A percentile compares a stretch with the other conserved stretches of the same genome.
Conservation (phyloP, 2,113 vertebrate species). For the Callipepla californica region DNA sequence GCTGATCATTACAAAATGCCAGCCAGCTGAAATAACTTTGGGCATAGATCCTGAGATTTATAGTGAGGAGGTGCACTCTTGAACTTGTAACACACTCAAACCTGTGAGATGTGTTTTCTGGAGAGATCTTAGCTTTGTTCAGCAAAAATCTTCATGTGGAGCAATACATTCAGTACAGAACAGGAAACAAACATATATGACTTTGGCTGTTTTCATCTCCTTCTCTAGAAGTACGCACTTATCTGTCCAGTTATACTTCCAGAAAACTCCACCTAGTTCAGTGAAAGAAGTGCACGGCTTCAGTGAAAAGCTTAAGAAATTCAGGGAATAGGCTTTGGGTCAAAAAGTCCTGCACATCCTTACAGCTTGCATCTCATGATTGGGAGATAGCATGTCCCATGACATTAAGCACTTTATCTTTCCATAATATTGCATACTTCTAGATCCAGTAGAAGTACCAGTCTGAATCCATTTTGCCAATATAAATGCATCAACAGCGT, state of each 20-base stretch:
- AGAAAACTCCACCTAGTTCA: neutral
- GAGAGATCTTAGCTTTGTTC: neutral
- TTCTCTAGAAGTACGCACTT: neutral
- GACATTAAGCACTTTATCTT: neutral
- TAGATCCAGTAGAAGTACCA: neutral
- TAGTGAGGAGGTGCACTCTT: neutral
- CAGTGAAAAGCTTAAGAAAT: neutral
- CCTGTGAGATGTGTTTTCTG: rapidly evolving
- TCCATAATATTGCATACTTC: neutral
- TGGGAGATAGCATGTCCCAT: neutral
- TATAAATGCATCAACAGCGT: rapidly evolving
- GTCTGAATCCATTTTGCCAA: neutral
- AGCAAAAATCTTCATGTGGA: neutral
- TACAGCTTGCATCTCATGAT: neutral
- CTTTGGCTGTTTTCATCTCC: neutral
- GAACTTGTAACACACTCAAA: neutral
- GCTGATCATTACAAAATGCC: neutral
- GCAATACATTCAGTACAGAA: neutral
- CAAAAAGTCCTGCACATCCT: neutral
- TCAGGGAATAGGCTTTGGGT: neutral
- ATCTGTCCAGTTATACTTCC: neutral
- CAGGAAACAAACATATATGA: neutral
- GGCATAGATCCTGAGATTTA: neutral
- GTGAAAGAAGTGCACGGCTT: neutral
- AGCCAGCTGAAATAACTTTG: neutral